phyloP scores from a whole-genome alignment of 2,113 vertebrate genomes.

The Forbesichthys agassizii region DNA sequence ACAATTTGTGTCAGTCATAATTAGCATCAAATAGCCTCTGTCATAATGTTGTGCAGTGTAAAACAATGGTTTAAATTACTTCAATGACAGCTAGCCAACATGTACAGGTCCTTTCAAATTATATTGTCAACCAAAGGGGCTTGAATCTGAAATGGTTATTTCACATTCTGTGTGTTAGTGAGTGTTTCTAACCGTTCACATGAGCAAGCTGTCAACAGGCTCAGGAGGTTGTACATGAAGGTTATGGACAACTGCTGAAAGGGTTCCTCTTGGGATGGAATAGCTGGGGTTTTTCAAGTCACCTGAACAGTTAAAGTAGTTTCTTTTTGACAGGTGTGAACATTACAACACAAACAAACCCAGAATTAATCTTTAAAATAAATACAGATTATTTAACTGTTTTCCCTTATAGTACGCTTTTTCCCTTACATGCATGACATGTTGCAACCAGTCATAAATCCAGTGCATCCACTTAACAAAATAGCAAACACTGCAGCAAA shows the following conservation, averaged over 20 bases:
- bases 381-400: too few species aligned
- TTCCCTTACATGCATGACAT: conserved; percentile 82
- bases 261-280: conserved; percentile 85
- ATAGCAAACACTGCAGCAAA: conserved; percentile 83
- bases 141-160: neutral
- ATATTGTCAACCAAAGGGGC: too few species aligned
- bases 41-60: neutral
- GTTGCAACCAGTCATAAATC: conserved; percentile 87
- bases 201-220: conserved; percentile 79
- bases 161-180: neutral
- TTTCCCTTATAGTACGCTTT: neutral
- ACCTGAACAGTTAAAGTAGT: conserved; percentile 62
- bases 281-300: conserved; percentile 86
- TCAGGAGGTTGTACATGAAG: conserved; percentile 83
- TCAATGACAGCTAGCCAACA: too few species aligned
- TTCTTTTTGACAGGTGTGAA: neutral
- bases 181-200: conserved; percentile 77
- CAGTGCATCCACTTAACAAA: conserved; percentile 87
- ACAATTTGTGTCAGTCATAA: neutral
- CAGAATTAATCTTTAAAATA: neutral
- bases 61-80: neutral
- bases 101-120: too few species aligned
- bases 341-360: neutral
- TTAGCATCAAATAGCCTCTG: neutral
- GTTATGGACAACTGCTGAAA: conserved; percentile 83